Percentiles rank a stretch among this genome's conserved stretches.
Conservation (phyloP, 1,140 invertebrate genomes). For the Phthorimaea operculella region DNA sequence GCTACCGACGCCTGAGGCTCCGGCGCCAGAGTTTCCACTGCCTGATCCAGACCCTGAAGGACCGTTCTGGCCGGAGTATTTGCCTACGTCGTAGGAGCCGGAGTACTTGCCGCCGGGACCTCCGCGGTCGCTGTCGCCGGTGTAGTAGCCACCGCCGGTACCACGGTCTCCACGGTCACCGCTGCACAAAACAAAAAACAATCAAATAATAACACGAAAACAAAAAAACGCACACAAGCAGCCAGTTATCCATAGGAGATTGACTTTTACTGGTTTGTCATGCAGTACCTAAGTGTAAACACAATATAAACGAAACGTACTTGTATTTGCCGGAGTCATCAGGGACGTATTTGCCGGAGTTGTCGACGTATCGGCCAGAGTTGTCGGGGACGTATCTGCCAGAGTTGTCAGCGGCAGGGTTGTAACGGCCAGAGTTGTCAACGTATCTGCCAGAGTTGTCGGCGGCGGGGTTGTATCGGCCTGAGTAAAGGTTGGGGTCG, state of each 20-base stretch:
- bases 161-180: conserved; percentile 58
- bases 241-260: too few species aligned
- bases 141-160: conserved; percentile 44
- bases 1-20: conserved; percentile 10
- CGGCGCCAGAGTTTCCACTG: conserved; percentile 6
- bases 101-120: conserved; percentile 36
- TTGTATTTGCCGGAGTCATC: neutral
- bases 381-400: conserved; percentile 49
- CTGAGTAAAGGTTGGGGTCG: conserved; percentile 38
- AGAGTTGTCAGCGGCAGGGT: conserved; percentile 31
- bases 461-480: conserved; percentile 27
- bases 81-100: conserved; percentile 16
- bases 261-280: too few species aligned
- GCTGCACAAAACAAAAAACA: conserved; percentile 22
- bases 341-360: neutral
- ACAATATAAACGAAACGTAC: too few species aligned
- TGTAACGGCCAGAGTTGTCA: conserved; percentile 29
- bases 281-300: too few species aligned
- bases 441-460: conserved; percentile 19
- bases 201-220: neutral
- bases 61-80: conserved; percentile 1
- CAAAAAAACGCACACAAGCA: neutral
- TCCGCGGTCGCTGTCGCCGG: conserved; percentile 33
- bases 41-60: conserved; percentile 1
- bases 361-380: conserved; percentile 32